These are phyloP conservation scores for Zeuzera pyrina DNA, from an alignment of 2,888 invertebrate species.

Conservation along the genomic window DNA sequence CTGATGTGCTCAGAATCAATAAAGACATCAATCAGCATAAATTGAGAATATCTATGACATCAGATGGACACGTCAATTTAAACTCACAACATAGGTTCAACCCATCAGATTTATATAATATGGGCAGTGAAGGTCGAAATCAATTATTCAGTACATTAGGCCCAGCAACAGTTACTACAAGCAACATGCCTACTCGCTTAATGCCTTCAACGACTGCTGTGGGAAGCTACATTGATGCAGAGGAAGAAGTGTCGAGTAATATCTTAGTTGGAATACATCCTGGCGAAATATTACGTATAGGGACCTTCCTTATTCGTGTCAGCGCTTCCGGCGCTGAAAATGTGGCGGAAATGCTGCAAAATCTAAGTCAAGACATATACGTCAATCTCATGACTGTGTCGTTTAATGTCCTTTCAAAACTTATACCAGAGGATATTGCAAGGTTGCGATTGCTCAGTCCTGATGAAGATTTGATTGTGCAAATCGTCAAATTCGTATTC, in stretches of 20 bases:
- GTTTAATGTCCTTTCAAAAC: conserved; percentile 42
- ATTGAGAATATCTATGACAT: conserved; percentile 58
- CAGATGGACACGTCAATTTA: conserved; percentile 56
- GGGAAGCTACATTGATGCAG: conserved; percentile 22
- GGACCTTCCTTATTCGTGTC: conserved; percentile 40
- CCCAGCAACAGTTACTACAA: conserved; percentile 29
- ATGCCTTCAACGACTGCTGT: conserved; percentile 27
- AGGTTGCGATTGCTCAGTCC: conserved; percentile 45
- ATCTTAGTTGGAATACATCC: conserved; percentile 49
- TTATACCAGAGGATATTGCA: conserved; percentile 50
- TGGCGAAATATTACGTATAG: conserved; percentile 52
- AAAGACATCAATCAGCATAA: conserved; percentile 67
- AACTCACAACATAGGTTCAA: conserved; percentile 55
- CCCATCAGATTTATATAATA: conserved; percentile 42
- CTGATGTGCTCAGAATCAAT: conserved; percentile 65
- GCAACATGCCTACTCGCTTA: conserved; percentile 44
- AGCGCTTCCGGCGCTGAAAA: conserved; percentile 50
- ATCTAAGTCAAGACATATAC: conserved; percentile 49
- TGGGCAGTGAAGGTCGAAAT: conserved; percentile 40
- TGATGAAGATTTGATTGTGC: conserved; percentile 53
- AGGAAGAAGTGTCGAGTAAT: conserved; percentile 30
- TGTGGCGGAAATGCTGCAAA: conserved; percentile 41
- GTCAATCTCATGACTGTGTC: conserved; percentile 52
- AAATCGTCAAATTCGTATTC: conserved; percentile 56
- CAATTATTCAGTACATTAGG: conserved; percentile 47